Conservation (phyloP, 1,140 invertebrate species). For the Holotrichia oblita region DNA sequence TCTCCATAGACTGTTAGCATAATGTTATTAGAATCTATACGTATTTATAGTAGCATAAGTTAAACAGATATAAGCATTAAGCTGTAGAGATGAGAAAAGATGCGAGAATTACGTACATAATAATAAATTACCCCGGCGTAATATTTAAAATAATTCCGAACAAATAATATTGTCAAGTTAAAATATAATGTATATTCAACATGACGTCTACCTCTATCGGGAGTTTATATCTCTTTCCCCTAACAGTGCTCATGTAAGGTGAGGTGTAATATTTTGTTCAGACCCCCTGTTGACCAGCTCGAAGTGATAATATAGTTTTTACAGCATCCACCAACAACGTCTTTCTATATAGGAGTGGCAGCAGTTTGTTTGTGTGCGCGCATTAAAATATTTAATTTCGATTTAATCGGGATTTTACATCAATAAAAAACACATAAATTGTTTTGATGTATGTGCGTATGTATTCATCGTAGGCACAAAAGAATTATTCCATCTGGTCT, state of each 20-base stretch:
- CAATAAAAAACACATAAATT: constrained; percentile 57
- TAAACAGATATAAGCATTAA: not conserved
- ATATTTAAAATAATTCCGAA: constrained; percentile 46
- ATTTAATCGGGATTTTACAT: constrained; percentile 57
- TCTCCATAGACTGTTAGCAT: too few species aligned
- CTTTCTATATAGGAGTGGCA: constrained; percentile 48
- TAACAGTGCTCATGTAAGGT: constrained; percentile 41
- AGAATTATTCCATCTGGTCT: constrained; percentile 1
- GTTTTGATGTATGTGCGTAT: constrained; percentile 48
- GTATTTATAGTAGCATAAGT: constrained; percentile 4
- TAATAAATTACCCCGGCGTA: constrained; percentile 19
- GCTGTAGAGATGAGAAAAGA: not conserved
- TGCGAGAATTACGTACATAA: not conserved
- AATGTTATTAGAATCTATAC: not conserved
- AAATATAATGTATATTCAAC: constrained; percentile 47
- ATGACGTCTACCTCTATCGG: constrained; percentile 43
- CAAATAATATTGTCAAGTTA: constrained; percentile 51
- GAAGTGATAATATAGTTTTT: constrained; percentile 58
- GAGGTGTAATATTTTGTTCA: constrained; percentile 50
- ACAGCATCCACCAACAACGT: constrained; percentile 48
- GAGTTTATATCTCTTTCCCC: constrained; percentile 37
- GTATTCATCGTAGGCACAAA: constrained; percentile 3
- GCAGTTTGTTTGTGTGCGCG: constrained; percentile 42
- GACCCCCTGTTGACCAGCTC: constrained; percentile 46
- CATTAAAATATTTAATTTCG: constrained; percentile 58